Conservation (phyloP, 2,888 invertebrate genomes). For the Theristus sp. region DNA sequence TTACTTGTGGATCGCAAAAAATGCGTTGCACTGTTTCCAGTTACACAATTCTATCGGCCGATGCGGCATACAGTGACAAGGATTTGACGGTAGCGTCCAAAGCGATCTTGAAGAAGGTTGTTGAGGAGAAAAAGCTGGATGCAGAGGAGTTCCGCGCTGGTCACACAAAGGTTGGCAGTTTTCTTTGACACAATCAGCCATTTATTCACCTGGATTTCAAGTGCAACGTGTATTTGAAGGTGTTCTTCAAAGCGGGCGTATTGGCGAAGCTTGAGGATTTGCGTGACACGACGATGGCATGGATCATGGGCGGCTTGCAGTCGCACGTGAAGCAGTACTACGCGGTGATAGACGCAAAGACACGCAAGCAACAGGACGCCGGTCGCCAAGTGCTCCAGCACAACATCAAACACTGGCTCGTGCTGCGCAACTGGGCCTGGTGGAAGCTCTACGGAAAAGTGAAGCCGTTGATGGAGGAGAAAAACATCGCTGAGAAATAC, state of each 20-base stretch:
- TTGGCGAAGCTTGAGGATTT: conserved; percentile 99
- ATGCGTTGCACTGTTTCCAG: too few relatives aligned
- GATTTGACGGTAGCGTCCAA: conserved; percentile 1
- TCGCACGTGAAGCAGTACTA: not conserved
- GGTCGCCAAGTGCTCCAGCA: conserved; percentile 14
- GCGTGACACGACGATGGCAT: conserved; percentile 81
- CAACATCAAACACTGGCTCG: conserved; percentile 6
- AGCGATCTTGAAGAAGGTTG: conserved; percentile 1
- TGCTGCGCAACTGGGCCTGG: conserved; percentile 93
- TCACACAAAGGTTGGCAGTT: not conserved
- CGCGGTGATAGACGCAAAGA: not conserved
- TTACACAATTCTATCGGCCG: conserved; percentile 94
- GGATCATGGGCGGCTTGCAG: conserved; percentile 76
- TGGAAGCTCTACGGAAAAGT: conserved; percentile 88
- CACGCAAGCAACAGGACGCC: conserved; percentile 12
- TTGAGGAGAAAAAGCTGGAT: conserved; percentile 34
- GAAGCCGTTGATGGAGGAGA: conserved; percentile 81
- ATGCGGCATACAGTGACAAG: conserved; percentile 52
- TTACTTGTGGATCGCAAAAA: too few relatives aligned
- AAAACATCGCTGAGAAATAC: not conserved
- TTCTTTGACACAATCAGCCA: not conserved
- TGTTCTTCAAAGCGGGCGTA: conserved; percentile 56
- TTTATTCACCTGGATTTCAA: too few relatives aligned
- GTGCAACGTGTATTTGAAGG: too few relatives aligned
- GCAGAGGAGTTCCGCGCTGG: not conserved